Evolutionary conservation across 1,140 invertebrate species (phyloP), one percentile per base, ranked within the genome.

Genomic region (Spodoptera frugiperda): DNA sequence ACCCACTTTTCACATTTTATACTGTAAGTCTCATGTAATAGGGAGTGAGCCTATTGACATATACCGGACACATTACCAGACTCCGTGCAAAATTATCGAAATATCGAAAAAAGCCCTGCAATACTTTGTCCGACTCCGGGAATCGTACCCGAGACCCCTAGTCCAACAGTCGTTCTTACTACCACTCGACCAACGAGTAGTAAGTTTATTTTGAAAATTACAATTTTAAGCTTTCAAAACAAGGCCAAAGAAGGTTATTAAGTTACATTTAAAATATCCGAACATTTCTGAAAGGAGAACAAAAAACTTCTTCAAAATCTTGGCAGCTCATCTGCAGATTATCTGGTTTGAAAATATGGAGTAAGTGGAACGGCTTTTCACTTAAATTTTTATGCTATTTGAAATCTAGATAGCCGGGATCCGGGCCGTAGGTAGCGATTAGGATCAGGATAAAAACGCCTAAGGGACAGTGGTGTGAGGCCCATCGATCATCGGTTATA

Each of bases 321-420:
- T 63, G 33, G 39, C 59, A 63, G 33, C 39, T 63, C 59, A 63
- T 46, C 59, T 63, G 9, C 39, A 63, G 59, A 63, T 39, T 46
- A 46, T 63, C 59, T 63, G 59, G 39, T 46, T 63, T 63, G 1
- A 63, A 46, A 63, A 63, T 63, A 63, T 63, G 39, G 59, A 46
- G 65, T 68, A 25, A 15, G 12, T 51, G 11, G 17, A 48, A 17
- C 46, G 48, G 65, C 10, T 21, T 49, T 51, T 68, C 65, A 51
- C 48, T 68, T 49, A 68, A 51, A 49, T 51, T 68, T 68, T 51
- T 59, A 68, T 68, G 48, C 12, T 51, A 6, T 49, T 49, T 48
- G 48, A 30, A 51, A 68, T 68, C 65, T 68, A 68, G 65, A 68
- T 68, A 68, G 21, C 19, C 46, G 12, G 14, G 14, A 51, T 25